These are phyloP conservation scores for Lycaena phlaeas DNA, from an alignment of 2,888 invertebrate genomes.

Conservation along the genomic window DNA sequence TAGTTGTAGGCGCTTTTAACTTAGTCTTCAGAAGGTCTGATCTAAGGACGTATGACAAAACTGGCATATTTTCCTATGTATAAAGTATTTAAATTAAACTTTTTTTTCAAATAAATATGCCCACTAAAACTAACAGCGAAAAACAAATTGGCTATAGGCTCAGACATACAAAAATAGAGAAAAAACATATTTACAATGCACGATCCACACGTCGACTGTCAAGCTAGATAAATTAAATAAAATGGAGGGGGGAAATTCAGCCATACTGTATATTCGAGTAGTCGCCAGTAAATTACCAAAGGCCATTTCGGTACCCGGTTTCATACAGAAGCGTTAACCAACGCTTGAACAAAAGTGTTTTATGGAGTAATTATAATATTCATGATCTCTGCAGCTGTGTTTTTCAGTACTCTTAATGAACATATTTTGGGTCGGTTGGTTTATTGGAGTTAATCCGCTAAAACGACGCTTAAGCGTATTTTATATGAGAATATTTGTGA, in stretches of 20 bases:
- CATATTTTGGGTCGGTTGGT: conserved; percentile 9
- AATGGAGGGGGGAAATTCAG: conserved; percentile 17
- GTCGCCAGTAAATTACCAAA: conserved; percentile 18
- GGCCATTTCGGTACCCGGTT: conserved; percentile 16
- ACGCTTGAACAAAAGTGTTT: conserved; percentile 20
- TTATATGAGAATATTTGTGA: background rate
- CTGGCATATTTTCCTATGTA: too few species aligned
- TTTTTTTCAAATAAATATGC: too few species aligned
- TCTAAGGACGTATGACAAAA: too few species aligned
- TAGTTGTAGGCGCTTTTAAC: too few species aligned
- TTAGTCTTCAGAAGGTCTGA: too few species aligned
- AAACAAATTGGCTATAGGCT: conserved; percentile 8
- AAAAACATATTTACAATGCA: conserved; percentile 13
- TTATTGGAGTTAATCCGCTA: conserved; percentile 5
- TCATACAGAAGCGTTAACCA: conserved; percentile 19
- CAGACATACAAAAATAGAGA: conserved; percentile 7
- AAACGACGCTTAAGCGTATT: conserved; percentile 2
- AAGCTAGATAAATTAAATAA: conserved; percentile 22
- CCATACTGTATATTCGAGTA: conserved; percentile 4
- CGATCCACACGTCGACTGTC: conserved; percentile 15
- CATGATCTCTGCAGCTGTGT: conserved; percentile 17
- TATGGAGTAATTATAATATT: conserved; percentile 22
- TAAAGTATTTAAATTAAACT: too few species aligned
- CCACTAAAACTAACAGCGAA: conserved; percentile 2
- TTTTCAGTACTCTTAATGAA: conserved; percentile 10